These are phyloP conservation scores for Hydrotaea diabolus DNA, from an alignment of 2,888 invertebrate species.

Conservation along the genomic window DNA sequence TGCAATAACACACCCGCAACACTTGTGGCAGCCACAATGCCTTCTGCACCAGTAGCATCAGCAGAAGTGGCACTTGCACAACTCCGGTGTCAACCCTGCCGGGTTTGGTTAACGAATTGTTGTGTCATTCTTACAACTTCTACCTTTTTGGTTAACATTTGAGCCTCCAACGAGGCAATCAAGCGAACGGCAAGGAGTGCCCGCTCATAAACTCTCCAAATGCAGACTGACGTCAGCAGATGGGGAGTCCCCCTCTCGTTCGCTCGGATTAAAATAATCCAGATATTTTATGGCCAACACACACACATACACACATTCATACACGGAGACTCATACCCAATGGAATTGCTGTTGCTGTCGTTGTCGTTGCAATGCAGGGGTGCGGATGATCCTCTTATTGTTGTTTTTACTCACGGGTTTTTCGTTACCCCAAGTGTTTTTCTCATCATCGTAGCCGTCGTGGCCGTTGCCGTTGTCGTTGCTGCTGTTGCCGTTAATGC, in stretches of 20 bases:
- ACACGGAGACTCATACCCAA: neutral
- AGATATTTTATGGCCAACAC: constrained; percentile 32
- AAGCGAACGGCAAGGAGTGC: neutral
- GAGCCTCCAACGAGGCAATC: constrained; percentile 13
- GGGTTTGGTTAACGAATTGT: constrained; percentile 37
- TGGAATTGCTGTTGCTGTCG: neutral
- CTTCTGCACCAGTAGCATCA: neutral
- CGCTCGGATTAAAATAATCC: constrained; percentile 30
- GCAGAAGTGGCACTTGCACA: constrained; percentile 37
- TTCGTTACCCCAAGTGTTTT: constrained; percentile 2
- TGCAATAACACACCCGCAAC: constrained; percentile 26
- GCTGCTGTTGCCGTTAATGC: constrained; percentile 27
- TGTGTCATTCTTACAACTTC: constrained; percentile 38
- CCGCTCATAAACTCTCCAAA: neutral
- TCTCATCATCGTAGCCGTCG: neutral
- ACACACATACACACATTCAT: neutral
- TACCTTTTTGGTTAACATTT: constrained; percentile 35
- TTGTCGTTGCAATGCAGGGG: constrained; percentile 4
- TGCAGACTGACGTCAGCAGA: constrained; percentile 7
- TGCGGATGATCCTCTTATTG: neutral
- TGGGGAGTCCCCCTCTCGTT: neutral
- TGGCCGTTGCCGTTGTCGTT: constrained; percentile 5
- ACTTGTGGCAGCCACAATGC: neutral
- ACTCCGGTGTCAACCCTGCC: constrained; percentile 26
- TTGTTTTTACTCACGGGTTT: neutral